A percentile compares a stretch with the other conserved stretches of the same genome.
phyloP scores from a whole-genome alignment of 1,140 invertebrate species.

The Hormaphis cornu region DNA sequence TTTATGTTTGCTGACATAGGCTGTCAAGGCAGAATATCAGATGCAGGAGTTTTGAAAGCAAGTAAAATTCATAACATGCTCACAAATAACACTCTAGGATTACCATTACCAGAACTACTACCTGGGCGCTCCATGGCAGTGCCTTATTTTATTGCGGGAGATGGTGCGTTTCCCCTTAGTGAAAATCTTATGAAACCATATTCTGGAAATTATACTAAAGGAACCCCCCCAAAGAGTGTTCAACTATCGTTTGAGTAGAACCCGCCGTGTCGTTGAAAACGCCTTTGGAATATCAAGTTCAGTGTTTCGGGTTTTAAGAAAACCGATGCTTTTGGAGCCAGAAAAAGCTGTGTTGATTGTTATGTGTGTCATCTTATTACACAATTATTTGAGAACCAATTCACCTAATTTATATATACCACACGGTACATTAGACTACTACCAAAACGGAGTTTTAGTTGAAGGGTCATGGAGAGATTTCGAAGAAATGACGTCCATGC shows the following conservation, averaged over 20 bases:
- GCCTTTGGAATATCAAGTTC: conserved; percentile 46
- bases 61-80: conserved; percentile 36
- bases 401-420: too few species aligned
- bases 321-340: conserved; percentile 39
- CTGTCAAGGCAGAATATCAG: conserved; percentile 38
- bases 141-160: conserved; percentile 41
- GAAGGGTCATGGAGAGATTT: too few species aligned
- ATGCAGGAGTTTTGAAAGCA: conserved; percentile 42
- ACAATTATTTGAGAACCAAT: too few species aligned
- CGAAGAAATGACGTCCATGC: too few species aligned
- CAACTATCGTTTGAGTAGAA: conserved; percentile 42
- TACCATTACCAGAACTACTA: not conserved
- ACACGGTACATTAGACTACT: too few species aligned
- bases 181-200: conserved; percentile 45
- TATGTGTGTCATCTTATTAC: too few species aligned
- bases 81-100: conserved; percentile 30
- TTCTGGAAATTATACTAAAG: conserved; percentile 43
- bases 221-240: conserved; percentile 41
- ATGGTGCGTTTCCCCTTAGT: conserved; percentile 46
- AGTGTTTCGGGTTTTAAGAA: conserved; percentile 43
- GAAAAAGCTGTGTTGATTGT: conserved; percentile 38
- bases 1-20: conserved; percentile 35
- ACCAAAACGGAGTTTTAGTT: too few species aligned
- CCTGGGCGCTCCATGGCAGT: not conserved
- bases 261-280: conserved; percentile 46